These are phyloP conservation scores for Novumbra hubbsi DNA, from an alignment of 2,797 vertebrate genomes.

Conservation along the genomic window DNA sequence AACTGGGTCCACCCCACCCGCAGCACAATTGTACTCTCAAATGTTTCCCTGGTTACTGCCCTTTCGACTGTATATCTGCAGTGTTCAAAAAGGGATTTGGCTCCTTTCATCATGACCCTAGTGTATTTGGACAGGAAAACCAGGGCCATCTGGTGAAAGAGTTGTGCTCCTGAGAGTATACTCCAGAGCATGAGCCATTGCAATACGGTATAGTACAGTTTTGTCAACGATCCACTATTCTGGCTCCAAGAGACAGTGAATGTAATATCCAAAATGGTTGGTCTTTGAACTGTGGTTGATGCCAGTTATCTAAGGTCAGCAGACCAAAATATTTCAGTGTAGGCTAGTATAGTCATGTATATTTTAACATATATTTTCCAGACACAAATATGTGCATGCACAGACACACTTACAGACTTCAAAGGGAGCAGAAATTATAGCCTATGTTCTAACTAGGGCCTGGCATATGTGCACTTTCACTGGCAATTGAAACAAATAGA, in stretches of 20 bases:
- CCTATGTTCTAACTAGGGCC: constrained; percentile 72
- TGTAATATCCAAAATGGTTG: not conserved
- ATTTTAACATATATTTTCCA: not conserved
- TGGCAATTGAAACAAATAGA: constrained; percentile 70
- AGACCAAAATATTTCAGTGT: not conserved
- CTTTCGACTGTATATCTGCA: constrained; percentile 71
- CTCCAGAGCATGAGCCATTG: not conserved
- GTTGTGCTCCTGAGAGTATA: not conserved
- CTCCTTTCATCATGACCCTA: constrained; percentile 76
- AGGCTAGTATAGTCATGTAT: not conserved
- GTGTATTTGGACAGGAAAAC: constrained; percentile 84
- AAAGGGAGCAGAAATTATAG: constrained; percentile 73
- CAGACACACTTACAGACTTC: constrained; percentile 51
- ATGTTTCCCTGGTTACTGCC: constrained; percentile 25
- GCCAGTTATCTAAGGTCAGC: not conserved
- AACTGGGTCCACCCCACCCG: constrained; percentile 28
- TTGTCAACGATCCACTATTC: not conserved
- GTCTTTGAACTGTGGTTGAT: not conserved
- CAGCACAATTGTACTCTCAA: constrained; percentile 25
- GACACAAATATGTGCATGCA: not conserved
- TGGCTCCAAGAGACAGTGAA: not conserved
- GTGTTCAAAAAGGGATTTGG: constrained; percentile 76
- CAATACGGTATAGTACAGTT: not conserved
- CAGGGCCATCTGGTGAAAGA: constrained; percentile 81
- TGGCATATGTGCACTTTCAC: constrained; percentile 63